Evolutionary conservation across 2,113 vertebrate genomes (phyloP), one percentile per base, ranked within the genome.

Genomic region (Aptenodytes forsteri): DNA sequence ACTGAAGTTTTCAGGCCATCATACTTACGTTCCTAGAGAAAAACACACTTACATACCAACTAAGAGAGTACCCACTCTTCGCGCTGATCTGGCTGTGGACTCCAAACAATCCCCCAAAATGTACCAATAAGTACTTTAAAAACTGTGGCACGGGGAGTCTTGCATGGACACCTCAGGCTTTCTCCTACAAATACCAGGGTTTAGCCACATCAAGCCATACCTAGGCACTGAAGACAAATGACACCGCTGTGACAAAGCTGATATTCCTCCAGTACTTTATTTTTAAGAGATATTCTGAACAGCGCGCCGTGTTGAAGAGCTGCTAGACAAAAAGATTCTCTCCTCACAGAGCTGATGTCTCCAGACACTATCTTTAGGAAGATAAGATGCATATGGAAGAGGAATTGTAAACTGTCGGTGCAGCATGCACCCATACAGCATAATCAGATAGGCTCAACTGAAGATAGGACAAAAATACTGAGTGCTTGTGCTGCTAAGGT

Each of bases 271-370:
- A 83, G 79, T 38, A 47, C 79, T 62, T 93, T 94, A 59, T 87
- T 94, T 94, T 87, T 78, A 83, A 77, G 55, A 89, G 76, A 70
- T 20, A 77, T 13, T 42, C 55, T 71, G 52, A 83, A 64, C 49
- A 58, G 46, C 0, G 1, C 0, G 1, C 62, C 2, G 2, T n/a
- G 50, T 18, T 83, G 72, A 92, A 92, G 64, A 87, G 30, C 76
- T 96, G 80, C 90, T 89, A 94, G 92, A 92, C 89, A 86, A 64
- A 88, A 86, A 88, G 82, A 83, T 92, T 52, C 46, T 94, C 86
- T 94, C 58, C 71, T 90, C 75, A 67, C 47, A 77, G 62, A 73
- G 76, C 71, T 94, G 82, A 83, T 11, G 3, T 86, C 76, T 92
- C 67, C n/a, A 81, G 58, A 83, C 76, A 27, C 67, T 89, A 88